phyloP scores from a whole-genome alignment of 2,113 vertebrate species.

The Chloroceryle aenea region DNA sequence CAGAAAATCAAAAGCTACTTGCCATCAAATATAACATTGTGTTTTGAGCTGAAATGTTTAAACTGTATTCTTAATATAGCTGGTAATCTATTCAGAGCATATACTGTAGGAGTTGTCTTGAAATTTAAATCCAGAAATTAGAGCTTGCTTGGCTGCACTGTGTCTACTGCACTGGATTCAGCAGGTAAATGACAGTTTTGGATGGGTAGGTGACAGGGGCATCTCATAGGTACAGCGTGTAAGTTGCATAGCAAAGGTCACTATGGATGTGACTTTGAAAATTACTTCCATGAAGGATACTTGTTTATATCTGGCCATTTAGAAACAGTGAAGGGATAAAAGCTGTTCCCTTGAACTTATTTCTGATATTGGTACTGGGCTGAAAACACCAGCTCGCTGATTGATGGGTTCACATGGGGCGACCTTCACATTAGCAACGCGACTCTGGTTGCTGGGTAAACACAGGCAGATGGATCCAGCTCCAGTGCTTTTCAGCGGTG shows the following conservation, averaged over 20 bases:
- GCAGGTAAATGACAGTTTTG: neutral
- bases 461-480: conserved; percentile 83
- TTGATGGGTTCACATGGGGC: conserved; percentile 87
- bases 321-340: conserved; percentile 29
- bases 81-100: neutral
- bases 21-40: neutral
- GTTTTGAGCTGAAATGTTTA: neutral
- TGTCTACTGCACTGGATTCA: neutral
- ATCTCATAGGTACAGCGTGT: rapidly evolving
- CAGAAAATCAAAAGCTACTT: neutral
- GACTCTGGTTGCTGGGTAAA: conserved; percentile 88
- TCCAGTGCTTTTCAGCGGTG: conserved; percentile 77
- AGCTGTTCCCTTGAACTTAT: neutral
- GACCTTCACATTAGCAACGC: conserved; percentile 80
- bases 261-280: neutral
- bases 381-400: conserved; percentile 65
- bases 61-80: neutral
- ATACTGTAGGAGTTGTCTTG: neutral
- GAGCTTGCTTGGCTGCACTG: neutral
- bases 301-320: rapidly evolving
- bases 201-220: neutral
- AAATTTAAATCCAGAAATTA: neutral
- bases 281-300: neutral
- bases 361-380: conserved; percentile 19
- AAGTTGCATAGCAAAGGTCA: neutral